Base-by-base conservation (phyloP, 2,797 vertebrate genomes). In the Lemur catta region DNA sequence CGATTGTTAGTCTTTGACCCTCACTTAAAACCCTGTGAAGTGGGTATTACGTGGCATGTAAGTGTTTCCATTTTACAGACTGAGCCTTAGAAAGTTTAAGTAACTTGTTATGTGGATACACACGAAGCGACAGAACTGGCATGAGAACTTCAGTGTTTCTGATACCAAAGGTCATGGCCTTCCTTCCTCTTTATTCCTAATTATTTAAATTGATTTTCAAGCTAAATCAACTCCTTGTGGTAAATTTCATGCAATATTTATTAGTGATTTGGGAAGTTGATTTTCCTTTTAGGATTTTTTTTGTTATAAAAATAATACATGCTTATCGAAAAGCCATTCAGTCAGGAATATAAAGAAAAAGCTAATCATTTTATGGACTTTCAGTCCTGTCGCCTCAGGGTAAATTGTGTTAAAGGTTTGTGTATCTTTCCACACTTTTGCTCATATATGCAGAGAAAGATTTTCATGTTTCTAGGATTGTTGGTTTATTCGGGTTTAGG, bases 301-400 rank as follows among this genome's bases (percentile, higher is more conserved):
- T 85, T 24, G n/a, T 41, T 82, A 10, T 30, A 91, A 46, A 89
- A 72, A 82, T 69, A 76, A 48, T 88, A 50, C 41, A 67, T 75
- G n/a, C 17, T 93, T 28, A 48, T 43, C 88, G 11, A 78, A 81
- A 94, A 82, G 24, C 18, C 26, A 48, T 69, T 87, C 38, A 97
- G 11, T 85, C 26, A 88, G 38, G 63, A 93, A 4, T 75, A 26
- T 78, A 93, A 95, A 74, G 55, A 86, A 69, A 86, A 92, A 92
- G 22, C 9, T 72, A 35, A 52, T 95, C 41, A 67, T 87, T 38
- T 91, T 86, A 71, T 20, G 28, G 52, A 6, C 30, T 80, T 92
- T 84, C 46, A 88, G 12, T 81, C 26, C 67, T 35, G 13, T 74
- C 0, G 8, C 80, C 7, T 5, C 12, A 48, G 24, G n/a, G n/a